Conservation (phyloP, 2,888 invertebrate genomes). For the Lasiommata megera region DNA sequence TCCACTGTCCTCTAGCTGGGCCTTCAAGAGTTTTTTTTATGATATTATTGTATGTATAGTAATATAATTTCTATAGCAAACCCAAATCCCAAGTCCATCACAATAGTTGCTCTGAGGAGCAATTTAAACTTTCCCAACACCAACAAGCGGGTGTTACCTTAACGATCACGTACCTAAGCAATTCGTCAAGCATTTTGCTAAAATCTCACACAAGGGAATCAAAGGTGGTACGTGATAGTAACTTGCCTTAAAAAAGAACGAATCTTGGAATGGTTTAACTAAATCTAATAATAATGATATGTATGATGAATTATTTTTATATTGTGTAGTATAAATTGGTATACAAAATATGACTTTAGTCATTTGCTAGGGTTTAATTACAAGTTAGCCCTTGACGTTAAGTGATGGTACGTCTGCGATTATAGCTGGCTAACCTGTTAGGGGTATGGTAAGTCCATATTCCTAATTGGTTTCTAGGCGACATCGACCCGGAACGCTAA, state of each 20-base stretch:
- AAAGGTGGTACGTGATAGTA: not conserved
- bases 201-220: not conserved
- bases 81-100: not conserved
- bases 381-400: no score
- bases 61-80: not conserved
- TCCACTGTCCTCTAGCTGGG: no score
- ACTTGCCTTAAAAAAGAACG: not conserved
- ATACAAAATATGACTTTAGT: no score
- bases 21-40: no score
- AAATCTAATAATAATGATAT: not conserved
- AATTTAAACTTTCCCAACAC: conserved; percentile 14
- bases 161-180: not conserved
- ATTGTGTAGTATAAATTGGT: no score
- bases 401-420: no score
- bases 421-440: no score
- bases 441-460: no score
- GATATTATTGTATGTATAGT: no score
- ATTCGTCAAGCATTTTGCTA: not conserved
- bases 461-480: no score
- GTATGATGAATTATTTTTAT: not conserved
- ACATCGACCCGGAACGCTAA: no score
- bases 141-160: conserved; percentile 11
- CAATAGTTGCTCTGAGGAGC: conserved; percentile 1
- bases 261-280: not conserved
- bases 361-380: no score